Evolutionary conservation across 2,113 vertebrate genomes (phyloP), one percentile per base, ranked within the genome.

Genomic region (Apteryx mantelli): DNA sequence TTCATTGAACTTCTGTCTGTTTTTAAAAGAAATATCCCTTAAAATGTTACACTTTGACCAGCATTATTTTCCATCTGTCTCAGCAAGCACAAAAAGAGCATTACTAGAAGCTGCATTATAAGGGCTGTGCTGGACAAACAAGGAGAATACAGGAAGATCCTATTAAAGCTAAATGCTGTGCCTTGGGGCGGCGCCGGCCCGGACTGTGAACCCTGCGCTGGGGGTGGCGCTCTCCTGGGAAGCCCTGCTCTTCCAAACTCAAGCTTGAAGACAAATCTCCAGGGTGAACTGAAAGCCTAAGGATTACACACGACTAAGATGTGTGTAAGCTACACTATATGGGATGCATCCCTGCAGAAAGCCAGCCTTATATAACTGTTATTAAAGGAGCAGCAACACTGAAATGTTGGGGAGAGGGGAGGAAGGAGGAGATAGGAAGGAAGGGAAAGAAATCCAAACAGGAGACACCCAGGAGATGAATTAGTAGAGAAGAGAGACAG

Each of bases 181-280:
- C 13, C 13, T 42, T 0, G 0, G 5, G 4, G 8, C 18, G 34
- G 34, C 0, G 1, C 15, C 1, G 2, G 63, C n/a, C 24, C 50
- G 52, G 61, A 88, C 73, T n/a, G 1, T 1, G 8, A 28, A 34
- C 66, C 52, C 3, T 3, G 3, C 22, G 38, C 34, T 32, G 22
- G 42, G 42, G 82, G 15, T 44, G 2, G 4, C 32, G 30, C 11
- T 55, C 58, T 58, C 60, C 1, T 1, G 36, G 66, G 63, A 89
- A 76, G 53, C 34, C 25, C n/a, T 56, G 40, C 16, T 86, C 38
- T 38, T 80, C 68, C 56, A 36, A 86, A 69, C 32, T 71, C 19
- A 7, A 26, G 16, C 70, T 65, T 65, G 63, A 26, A 73, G 89
- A 87, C 10, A 30, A 46, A 24, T 28, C 48, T 69, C 44, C 48